Conservation (phyloP, 2,888 invertebrate species). For the Clistopyga incitator region DNA sequence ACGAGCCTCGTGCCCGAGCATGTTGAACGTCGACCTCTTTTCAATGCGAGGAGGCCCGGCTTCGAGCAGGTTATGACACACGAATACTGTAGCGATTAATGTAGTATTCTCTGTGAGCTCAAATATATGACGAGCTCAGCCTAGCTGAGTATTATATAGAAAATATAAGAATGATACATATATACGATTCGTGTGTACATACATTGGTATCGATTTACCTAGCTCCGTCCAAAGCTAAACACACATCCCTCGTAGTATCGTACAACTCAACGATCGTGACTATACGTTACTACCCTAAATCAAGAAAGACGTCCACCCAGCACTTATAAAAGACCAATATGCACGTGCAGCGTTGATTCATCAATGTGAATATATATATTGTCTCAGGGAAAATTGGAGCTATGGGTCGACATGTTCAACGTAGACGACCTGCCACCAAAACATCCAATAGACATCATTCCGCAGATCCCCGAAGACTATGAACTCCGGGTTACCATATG, state of each 20-base stretch:
- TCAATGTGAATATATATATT: slow-evolving; percentile 19
- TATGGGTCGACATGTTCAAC: slow-evolving; percentile 96
- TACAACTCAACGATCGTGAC: not conserved
- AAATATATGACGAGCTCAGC: not conserved
- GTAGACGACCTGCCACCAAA: slow-evolving; percentile 87
- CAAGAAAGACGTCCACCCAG: not conserved
- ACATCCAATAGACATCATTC: slow-evolving; percentile 90
- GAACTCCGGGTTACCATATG: slow-evolving; percentile 90
- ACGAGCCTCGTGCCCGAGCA: slow-evolving; percentile 94
- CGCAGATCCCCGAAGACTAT: slow-evolving; percentile 88
- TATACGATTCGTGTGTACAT: slow-evolving; percentile 7
- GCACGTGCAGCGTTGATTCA: not conserved
- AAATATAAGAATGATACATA: slow-evolving; percentile 17
- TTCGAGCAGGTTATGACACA: slow-evolving; percentile 87
- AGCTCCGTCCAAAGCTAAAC: slow-evolving; percentile 20
- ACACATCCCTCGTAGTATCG: slow-evolving; percentile 27
- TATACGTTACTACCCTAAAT: not conserved
- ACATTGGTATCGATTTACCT: slow-evolving; percentile 36
- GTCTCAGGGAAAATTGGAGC: slow-evolving; percentile 92
- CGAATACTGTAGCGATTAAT: slow-evolving; percentile 19
- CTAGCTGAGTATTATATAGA: not conserved
- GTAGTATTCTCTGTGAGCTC: not conserved
- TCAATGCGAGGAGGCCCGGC: slow-evolving; percentile 90
- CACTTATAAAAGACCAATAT: not conserved
- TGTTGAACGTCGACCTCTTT: slow-evolving; percentile 94